Conservation (phyloP, 1,140 invertebrate genomes). For the Colletes latitarsis region DNA sequence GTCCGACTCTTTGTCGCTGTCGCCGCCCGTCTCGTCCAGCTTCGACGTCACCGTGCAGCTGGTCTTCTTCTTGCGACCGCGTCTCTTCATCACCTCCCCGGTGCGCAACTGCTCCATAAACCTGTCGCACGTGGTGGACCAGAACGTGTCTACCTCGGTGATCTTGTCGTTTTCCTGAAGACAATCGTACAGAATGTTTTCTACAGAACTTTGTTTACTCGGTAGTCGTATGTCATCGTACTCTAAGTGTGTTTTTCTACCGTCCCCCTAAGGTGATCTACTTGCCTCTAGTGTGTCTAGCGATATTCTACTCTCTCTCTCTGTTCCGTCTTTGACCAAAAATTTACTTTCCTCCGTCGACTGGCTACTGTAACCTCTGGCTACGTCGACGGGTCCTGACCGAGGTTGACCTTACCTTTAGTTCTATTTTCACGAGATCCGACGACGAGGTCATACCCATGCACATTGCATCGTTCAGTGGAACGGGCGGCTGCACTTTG, state of each 20-base stretch:
- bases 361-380: neutral
- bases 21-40: constrained; percentile 52
- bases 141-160: constrained; percentile 81
- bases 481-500: constrained; percentile 78
- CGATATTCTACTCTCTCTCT: too few species aligned
- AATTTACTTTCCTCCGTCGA: too few species aligned
- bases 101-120: constrained; percentile 86
- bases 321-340: too few species aligned
- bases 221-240: too few species aligned
- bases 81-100: constrained; percentile 82
- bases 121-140: constrained; percentile 86
- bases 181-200: neutral
- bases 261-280: too few species aligned
- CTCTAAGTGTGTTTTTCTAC: too few species aligned
- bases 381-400: neutral
- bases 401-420: constrained; percentile 65
- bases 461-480: constrained; percentile 78
- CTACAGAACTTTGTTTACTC: too few species aligned
- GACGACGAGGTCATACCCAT: constrained; percentile 71
- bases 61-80: constrained; percentile 80
- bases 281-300: too few species aligned
- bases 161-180: constrained; percentile 75
- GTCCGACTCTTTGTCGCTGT: constrained; percentile 57
- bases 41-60: constrained; percentile 57
- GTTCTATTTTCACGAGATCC: constrained; percentile 76